A percentile compares a stretch with the other conserved stretches of the same genome.
These are phyloP conservation scores for Menidia menidia DNA, from an alignment of 2,797 vertebrate genomes.

Conservation along the genomic window DNA sequence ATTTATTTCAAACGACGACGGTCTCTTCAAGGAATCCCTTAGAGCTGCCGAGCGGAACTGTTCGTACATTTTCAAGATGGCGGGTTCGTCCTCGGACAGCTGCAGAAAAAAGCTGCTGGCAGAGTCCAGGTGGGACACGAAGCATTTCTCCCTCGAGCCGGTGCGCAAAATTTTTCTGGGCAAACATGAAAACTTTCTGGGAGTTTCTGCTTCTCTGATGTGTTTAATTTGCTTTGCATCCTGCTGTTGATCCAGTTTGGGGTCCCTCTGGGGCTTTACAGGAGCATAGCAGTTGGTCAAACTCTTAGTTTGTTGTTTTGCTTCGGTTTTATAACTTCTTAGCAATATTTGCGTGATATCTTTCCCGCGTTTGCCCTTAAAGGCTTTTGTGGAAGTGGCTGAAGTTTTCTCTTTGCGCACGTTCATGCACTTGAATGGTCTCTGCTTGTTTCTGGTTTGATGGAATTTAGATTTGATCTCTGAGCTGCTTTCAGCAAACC, in stretches of 20 bases:
- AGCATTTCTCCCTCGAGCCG: conserved; percentile 76
- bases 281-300: conserved; percentile 6
- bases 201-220: background rate
- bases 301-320: background rate
- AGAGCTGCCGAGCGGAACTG: conserved; percentile 76
- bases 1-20: conserved; percentile 57
- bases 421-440: background rate
- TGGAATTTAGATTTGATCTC: background rate
- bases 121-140: conserved; percentile 79
- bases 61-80: conserved; percentile 80
- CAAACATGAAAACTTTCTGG: conserved; percentile 72
- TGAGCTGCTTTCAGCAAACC: background rate
- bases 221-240: background rate
- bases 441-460: background rate
- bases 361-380: conserved; percentile 23
- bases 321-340: conserved; percentile 7
- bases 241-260: background rate
- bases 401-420: background rate
- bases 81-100: conserved; percentile 82
- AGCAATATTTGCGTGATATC: conserved; percentile 19
- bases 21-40: conserved; percentile 40
- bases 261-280: conserved; percentile 7
- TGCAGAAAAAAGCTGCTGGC: conserved; percentile 86
- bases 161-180: conserved; percentile 66
- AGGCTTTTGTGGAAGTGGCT: background rate